These are phyloP conservation scores for Epicampocera succincta DNA, from an alignment of 2,888 invertebrate species.

Conservation along the genomic window DNA sequence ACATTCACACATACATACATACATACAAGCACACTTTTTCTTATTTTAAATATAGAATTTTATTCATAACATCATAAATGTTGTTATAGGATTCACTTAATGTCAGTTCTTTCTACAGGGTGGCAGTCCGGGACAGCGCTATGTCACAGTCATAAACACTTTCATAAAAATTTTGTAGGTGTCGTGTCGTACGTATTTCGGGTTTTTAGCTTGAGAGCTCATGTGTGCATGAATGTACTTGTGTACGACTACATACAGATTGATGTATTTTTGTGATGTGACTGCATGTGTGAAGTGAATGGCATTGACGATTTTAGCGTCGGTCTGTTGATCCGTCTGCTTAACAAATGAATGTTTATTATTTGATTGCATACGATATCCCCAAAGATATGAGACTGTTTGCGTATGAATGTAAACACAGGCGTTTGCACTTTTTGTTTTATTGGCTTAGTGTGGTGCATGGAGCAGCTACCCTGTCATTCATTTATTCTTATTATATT, in stretches of 20 bases:
- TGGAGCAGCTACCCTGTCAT: slow-evolving; percentile 18
- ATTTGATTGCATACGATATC: slow-evolving; percentile 43
- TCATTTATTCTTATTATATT: slow-evolving; percentile 17
- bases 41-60: slow-evolving; percentile 33
- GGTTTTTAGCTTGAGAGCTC: slow-evolving; percentile 32
- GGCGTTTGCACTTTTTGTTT: slow-evolving; percentile 31
- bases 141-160: slow-evolving; percentile 67
- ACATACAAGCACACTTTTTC: not conserved
- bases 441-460: slow-evolving; percentile 37
- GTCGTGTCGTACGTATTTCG: slow-evolving; percentile 55
- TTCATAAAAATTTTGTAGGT: slow-evolving; percentile 67
- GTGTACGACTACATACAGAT: no score
- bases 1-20: not conserved
- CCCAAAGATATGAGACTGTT: not conserved
- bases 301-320: slow-evolving; percentile 60
- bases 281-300: slow-evolving; percentile 50
- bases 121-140: slow-evolving; percentile 36
- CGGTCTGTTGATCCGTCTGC: slow-evolving; percentile 25
- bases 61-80: slow-evolving; percentile 52
- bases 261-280: not conserved
- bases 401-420: slow-evolving; percentile 31
- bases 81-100: slow-evolving; percentile 44
- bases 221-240: slow-evolving; percentile 21
- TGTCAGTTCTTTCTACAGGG: slow-evolving; percentile 45
- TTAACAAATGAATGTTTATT: slow-evolving; percentile 19